Evolutionary conservation across 2,113 vertebrate genomes (phyloP), one percentile per base, ranked within the genome.

Genomic region (Mus pahari): DNA sequence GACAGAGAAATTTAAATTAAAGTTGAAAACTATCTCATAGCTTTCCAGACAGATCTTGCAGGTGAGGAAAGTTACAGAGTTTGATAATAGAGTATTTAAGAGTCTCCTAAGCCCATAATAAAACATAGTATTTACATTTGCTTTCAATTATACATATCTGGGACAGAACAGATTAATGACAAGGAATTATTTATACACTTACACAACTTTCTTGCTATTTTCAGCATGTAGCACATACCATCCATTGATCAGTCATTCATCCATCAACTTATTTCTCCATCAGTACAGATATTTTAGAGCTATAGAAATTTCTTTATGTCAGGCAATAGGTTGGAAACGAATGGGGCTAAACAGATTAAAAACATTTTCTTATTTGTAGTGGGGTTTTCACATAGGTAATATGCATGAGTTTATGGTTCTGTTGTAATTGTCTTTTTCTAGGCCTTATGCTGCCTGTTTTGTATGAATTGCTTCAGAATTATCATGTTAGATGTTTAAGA

Each of bases 81-180:
- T 88, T 96, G 88, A 68, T 66, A 91, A 95, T 64, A 26, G 1
- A 90, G 75, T 75, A 71, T 0, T 9, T 22, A 33, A 48, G 81
- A 75, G 6, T 3, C 24, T 90, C 6, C 8, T 92, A 70, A 86
- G n/a, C 71, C n/a, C 50, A 79, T 42, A 70, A 36, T 45, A 92
- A 88, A 94, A 66, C 33, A 58, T 33, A 70, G 36, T 39, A 14
- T 45, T 84, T 19, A 92, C 42, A 64, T n/a, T 4, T 58, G 78
- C 39, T 71, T 87, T 94, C 70, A 84, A 79, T 95, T 68, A 55
- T 55, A 55, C 89, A 79, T 79, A 94, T 79, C 60, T 96, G 50
- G 33, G 42, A 7, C 4, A 42, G 42, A 83, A 28, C 66, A 95
- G 70, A 95, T 62, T 70, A 50, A 90, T 70, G 74, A 64, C 55